Evolutionary conservation across 2,113 vertebrate species (phyloP).

Genomic region (Antigone vipio): DNA sequence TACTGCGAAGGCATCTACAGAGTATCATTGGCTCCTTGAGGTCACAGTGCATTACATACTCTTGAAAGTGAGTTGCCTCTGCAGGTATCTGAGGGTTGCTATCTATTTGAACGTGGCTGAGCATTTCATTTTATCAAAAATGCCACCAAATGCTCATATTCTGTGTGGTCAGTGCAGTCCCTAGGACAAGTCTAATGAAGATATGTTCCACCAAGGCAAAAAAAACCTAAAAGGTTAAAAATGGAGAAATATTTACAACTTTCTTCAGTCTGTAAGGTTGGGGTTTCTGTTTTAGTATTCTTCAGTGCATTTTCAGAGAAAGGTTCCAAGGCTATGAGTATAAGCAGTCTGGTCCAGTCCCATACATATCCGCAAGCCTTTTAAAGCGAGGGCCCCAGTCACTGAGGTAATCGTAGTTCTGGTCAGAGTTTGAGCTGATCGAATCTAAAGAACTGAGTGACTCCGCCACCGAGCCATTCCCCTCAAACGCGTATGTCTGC

Average conservation of each 20-base stretch:
- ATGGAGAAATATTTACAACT: constrained; percentile 74
- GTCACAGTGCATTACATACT: neutral
- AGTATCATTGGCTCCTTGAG: neutral
- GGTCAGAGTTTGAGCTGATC: constrained; percentile 93
- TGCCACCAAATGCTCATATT: constrained; percentile 58
- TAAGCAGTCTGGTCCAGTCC: constrained; percentile 80
- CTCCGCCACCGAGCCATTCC: constrained; percentile 90
- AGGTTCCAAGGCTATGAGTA: constrained; percentile 86
- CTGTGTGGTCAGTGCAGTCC: constrained; percentile 66
- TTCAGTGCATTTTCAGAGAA: constrained; percentile 61
- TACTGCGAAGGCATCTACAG: neutral
- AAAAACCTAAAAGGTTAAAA: constrained; percentile 64
- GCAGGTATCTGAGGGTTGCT: constrained; percentile 72
- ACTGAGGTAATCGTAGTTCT: constrained; percentile 96
- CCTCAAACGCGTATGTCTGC: constrained; percentile 95
- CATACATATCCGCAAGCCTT: constrained; percentile 95
- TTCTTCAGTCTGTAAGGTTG: constrained; percentile 39
- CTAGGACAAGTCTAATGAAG: constrained; percentile 61
- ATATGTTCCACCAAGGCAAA: constrained; percentile 67
- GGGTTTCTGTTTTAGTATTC: constrained; percentile 41
- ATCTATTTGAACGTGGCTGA: constrained; percentile 71
- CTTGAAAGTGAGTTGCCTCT: constrained; percentile 40
- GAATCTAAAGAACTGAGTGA: constrained; percentile 95
- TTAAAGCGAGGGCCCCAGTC: constrained; percentile 97
- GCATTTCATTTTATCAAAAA: constrained; percentile 69